Conservation (phyloP, 2,797 vertebrate genomes). For the Alfaro cultratus region DNA sequence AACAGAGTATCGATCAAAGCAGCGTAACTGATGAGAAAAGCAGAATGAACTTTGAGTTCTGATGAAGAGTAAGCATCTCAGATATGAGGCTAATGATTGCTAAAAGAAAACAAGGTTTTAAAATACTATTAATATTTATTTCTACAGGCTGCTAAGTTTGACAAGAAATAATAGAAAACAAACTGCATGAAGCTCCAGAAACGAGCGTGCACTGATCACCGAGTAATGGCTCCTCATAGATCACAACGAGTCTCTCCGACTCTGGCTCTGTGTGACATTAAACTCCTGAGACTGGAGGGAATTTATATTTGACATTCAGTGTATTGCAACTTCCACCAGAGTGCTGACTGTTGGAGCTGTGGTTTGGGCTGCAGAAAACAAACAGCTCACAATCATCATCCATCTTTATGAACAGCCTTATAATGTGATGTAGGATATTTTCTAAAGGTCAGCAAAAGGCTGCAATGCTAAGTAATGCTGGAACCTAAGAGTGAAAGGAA, state of each 20-base stretch:
- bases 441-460: constrained; percentile 47
- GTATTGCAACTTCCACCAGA: constrained; percentile 44
- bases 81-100: constrained; percentile 20
- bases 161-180: constrained; percentile 5
- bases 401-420: constrained; percentile 33
- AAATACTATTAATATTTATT: constrained; percentile 4
- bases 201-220: neutral
- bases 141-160: neutral
- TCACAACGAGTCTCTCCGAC: neutral
- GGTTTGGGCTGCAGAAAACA: constrained; percentile 5
- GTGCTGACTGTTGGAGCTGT: constrained; percentile 25
- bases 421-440: constrained; percentile 23
- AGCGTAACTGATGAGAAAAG: neutral
- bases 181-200: neutral
- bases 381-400: constrained; percentile 30
- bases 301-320: constrained; percentile 33
- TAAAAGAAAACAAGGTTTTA: constrained; percentile 9
- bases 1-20: constrained; percentile 17
- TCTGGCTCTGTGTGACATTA: constrained; percentile 7
- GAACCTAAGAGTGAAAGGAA: neutral
- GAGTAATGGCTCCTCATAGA: constrained; percentile 16
- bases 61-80: constrained; percentile 31
- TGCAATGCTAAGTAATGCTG: neutral
- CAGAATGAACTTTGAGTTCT: constrained; percentile 19
- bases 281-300: constrained; percentile 20